These are phyloP conservation scores for Craterocephalus amniculus DNA, from an alignment of 2,797 vertebrate genomes.

Conservation along the genomic window DNA sequence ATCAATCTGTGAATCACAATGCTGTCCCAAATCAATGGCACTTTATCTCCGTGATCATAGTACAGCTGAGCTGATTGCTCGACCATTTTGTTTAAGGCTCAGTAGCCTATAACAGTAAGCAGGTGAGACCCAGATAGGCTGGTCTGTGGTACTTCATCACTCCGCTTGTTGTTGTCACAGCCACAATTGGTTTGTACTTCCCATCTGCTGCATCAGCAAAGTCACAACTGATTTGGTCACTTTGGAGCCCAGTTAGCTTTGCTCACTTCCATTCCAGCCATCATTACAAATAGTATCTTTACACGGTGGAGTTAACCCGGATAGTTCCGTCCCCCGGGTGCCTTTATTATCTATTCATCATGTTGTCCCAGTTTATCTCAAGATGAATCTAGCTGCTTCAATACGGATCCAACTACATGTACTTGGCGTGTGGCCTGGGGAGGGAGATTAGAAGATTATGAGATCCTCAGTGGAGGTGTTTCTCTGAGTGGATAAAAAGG, in stretches of 20 bases:
- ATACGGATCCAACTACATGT: conserved; percentile 70
- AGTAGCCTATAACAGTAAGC: conserved; percentile 51
- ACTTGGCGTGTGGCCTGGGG: conserved; percentile 64
- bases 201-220: conserved; percentile 80
- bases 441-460: conserved; percentile 67
- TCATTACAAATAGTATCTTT: conserved; percentile 79
- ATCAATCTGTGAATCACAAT: conserved; percentile 25
- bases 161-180: conserved; percentile 79
- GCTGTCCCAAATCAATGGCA: conserved; percentile 21
- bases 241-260: conserved; percentile 73
- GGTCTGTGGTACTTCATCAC: conserved; percentile 80
- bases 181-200: conserved; percentile 79
- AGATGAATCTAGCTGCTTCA: conserved; percentile 76
- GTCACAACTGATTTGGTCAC: conserved; percentile 77
- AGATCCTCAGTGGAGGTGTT: conserved; percentile 48
- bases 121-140: conserved; percentile 81
- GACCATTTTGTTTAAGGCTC: conserved; percentile 31
- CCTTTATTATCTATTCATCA: conserved; percentile 85
- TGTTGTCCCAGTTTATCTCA: conserved; percentile 83
- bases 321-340: conserved; percentile 77
- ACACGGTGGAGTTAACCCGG: conserved; percentile 78
- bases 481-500: conserved; percentile 47
- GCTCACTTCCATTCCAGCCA: conserved; percentile 65
- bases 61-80: conserved; percentile 19
- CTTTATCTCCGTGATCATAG: conserved; percentile 32